These are phyloP conservation scores for Athalia circularis DNA, from an alignment of 2,888 invertebrate genomes.

Conservation along the genomic window DNA sequence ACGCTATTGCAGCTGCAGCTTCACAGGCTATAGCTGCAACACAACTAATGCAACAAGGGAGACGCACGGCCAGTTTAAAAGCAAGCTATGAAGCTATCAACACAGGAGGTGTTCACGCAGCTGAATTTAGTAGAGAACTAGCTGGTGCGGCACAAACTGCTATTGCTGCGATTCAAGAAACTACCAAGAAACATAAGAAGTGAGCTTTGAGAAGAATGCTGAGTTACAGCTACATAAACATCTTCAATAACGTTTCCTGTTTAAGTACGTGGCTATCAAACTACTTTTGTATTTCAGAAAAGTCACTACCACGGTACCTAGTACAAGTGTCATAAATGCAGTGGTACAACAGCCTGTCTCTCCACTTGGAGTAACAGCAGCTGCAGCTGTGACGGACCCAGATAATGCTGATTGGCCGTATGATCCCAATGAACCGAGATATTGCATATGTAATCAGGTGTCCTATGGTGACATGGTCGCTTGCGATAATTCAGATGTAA, in stretches of 20 bases:
- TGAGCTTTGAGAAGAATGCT: conserved; percentile 59
- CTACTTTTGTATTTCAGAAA: conserved; percentile 60
- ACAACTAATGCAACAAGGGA: conserved; percentile 95
- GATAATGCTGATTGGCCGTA: conserved; percentile 91
- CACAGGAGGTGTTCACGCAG: conserved; percentile 80
- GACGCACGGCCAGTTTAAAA: conserved; percentile 94
- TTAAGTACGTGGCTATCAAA: neutral
- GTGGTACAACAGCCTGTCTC: conserved; percentile 72
- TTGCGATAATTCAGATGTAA: conserved; percentile 97
- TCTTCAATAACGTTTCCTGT: no score
- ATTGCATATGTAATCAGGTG: conserved; percentile 97
- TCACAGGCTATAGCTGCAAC: conserved; percentile 97
- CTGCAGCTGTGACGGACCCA: conserved; percentile 77
- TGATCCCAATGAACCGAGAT: conserved; percentile 97
- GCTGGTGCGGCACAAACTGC: conserved; percentile 85
- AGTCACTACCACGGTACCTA: conserved; percentile 67
- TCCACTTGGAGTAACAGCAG: conserved; percentile 71
- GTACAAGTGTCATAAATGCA: conserved; percentile 66
- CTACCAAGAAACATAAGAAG: conserved; percentile 81
- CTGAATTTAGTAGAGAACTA: conserved; percentile 83
- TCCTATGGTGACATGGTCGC: conserved; percentile 99
- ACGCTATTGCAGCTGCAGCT: conserved; percentile 94
- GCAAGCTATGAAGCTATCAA: conserved; percentile 95
- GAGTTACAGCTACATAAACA: neutral
- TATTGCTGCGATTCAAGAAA: conserved; percentile 81